Evolutionary conservation across 2,113 vertebrate species (phyloP), one percentile per base, ranked within the genome.

Genomic region (Hymenochirus boettgeri): DNA sequence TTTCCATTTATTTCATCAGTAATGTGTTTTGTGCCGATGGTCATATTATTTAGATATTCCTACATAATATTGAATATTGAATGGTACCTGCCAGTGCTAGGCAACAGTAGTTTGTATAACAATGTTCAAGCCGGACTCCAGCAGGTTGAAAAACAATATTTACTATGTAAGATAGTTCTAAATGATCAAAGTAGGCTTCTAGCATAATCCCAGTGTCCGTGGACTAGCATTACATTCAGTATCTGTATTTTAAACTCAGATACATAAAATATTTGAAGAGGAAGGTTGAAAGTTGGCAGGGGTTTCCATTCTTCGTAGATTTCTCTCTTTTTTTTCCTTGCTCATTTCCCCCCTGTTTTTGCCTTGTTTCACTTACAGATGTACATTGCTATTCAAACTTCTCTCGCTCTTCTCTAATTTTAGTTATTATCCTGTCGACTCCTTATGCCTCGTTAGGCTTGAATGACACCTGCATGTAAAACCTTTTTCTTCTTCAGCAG

Each of bases 401-500:
- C 77, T 76, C 73, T 82, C 81, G 52, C 74, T 71, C 77, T 69
- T 76, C 76, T 74, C 75, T 80, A 80, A 79, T 82, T 83, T 77
- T 79, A 75, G 80, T 79, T 81, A 80, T 81, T 82, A 76, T 78
- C 74, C 84, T 83, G 80, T 84, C 73, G 33, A 74, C 79, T 81
- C 70, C 77, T 83, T 77, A 83, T 74, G 80, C 79, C 79, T 85
- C 81, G 82, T 85, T 83, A 85, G 77, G 75, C 81, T 77, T 72
- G 76, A 79, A 80, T 87, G 85, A 87, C 86, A 83, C 83, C 79
- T 83, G 75, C 72, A 77, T 75, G 79, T 75, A 82, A 80, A 79
- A 69, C 76, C 78, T 80, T 78, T 75, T 78, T 76, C 75, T 61
- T 70, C 69, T 71, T 76, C 64, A 10, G 73, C 61, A 75, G 77